Base-by-base conservation (phyloP, 2,888 invertebrate genomes). In the Villa cingulata region DNA sequence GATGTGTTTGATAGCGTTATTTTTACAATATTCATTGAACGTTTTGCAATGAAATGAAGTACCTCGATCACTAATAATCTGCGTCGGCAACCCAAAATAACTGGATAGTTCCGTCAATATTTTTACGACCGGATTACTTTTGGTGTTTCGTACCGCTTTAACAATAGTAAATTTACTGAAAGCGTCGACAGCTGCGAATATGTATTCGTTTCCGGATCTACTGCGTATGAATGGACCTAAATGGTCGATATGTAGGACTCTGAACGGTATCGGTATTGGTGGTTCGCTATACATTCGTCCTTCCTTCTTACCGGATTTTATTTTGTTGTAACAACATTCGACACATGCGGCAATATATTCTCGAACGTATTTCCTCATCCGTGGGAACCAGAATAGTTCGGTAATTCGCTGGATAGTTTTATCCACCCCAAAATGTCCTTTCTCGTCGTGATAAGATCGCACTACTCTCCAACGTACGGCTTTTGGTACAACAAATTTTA, bases 161-260 rank as follows among this genome's bases (percentile, higher is more conserved):
- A 53, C 18, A 5, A 46, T 20, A 14, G 47, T 23, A 43, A 48
- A 54, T 46, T 54, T 54, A 4, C 44, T 48, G 40, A 52, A 55
- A 17, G 41, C 38, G 45, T 54, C 53, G 23, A 51, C 37, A 2
- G 48, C 20, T 16, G 45, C 52, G 10, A 55, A 40, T 3, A 55
- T 36, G 41, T 53, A 39, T 20, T 36, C 36, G 37, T 52, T 41
- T n/a, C 52, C 48, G 14, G n/a, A 37, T 15, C 37, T 37, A 10
- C 45, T 52, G 23, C 44, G 47, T 3, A 42, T 38, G 18, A 56
- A 52, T 2, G 56, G 57, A 12, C 55, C 52, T n/a, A 53, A 18
- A 48, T 57, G 56, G 45, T 58, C 57, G 3, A 50, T 34, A 46
- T 57, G 55, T 18, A 48, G 12, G 46, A 9, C 44, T 38, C 17